Evolutionary conservation across 2,113 vertebrate species (phyloP).

Genomic region (Plecotus auritus): DNA sequence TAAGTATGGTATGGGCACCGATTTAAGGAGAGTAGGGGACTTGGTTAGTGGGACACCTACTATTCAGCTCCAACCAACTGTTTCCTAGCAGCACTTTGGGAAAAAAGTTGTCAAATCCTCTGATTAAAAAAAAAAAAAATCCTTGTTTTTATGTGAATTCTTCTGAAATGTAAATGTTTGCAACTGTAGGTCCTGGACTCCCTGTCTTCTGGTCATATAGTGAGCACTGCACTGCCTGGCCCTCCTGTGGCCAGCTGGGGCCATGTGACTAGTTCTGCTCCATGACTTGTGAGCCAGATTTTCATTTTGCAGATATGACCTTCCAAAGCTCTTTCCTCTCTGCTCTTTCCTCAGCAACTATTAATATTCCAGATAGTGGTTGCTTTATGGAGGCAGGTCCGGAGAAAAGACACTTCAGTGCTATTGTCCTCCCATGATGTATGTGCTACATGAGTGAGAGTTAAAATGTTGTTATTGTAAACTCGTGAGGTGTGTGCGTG

Average conservation of each 20-base stretch:
- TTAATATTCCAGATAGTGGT: neutral
- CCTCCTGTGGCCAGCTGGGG: neutral
- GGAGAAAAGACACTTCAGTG: neutral
- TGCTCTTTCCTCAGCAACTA: neutral
- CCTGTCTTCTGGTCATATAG: neutral
- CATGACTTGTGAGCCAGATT: neutral
- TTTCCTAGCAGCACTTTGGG: neutral
- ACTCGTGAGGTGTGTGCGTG: neutral
- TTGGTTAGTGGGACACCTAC: neutral
- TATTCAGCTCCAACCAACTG: neutral
- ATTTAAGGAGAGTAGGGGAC: neutral
- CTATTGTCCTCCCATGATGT: neutral
- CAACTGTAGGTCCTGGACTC: neutral
- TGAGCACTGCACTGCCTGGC: neutral
- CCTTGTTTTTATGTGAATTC: neutral
- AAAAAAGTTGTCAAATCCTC: neutral
- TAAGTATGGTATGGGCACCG: neutral
- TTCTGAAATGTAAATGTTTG: neutral
- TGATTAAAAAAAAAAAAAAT: neutral
- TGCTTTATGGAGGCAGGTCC: neutral
- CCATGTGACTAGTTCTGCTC: neutral
- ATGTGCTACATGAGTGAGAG: neutral
- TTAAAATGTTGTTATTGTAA: slow-evolving; percentile 4
- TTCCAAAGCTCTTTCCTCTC: neutral
- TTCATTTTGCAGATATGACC: neutral